Base-by-base conservation (phyloP, 2,797 vertebrate genomes). In the Ficedula albicollis region DNA sequence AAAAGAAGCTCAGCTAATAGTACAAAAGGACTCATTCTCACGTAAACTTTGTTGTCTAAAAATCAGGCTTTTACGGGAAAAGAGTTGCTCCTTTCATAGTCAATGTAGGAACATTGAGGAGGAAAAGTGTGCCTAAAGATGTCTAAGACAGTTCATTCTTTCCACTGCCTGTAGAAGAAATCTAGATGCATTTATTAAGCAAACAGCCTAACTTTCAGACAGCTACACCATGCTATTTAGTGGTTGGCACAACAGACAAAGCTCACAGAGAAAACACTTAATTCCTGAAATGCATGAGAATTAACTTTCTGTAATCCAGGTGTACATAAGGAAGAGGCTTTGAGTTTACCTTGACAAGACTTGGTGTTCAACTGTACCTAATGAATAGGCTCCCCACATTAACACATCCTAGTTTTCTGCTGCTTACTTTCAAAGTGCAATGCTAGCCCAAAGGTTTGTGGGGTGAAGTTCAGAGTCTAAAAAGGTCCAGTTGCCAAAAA, bases 101-200 rank as follows among this genome's bases (percentile, higher is more conserved):
- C 73, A 72, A 3, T 30, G 62, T 7, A 86, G 66, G 91, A 84
- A 88, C 27, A 84, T 0, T 26, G 49, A 63, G 22, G 46, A 92
- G 36, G 27, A n/a, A 75, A 90, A 76, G n/a, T 67, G 34, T 94
- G 41, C 66, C 80, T 88, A 88, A 46, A 88, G 73, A 74, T 80
- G 56, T 86, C 64, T 78, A 93, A 86, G 58, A 74, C 27, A 93
- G 62, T 19, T 90, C 36, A 66, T 78, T 88, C 62, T 88, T 90
- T 80, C 62, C 48, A 80, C 46, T 90, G 73, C 67, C 69, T 93
- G 69, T 29, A 84, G 62, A 93, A 41, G 62, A 85, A 86, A 62
- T 60, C 77, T 81, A 84, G 43, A 75, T 66, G 59, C 86, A 75
- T 93, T 89, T 78, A 85, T 72, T 60, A 75, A 95, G 58, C n/a